These are phyloP conservation scores for Pinctada fucata DNA, from an alignment of 2,888 invertebrate genomes.

Conservation along the genomic window DNA sequence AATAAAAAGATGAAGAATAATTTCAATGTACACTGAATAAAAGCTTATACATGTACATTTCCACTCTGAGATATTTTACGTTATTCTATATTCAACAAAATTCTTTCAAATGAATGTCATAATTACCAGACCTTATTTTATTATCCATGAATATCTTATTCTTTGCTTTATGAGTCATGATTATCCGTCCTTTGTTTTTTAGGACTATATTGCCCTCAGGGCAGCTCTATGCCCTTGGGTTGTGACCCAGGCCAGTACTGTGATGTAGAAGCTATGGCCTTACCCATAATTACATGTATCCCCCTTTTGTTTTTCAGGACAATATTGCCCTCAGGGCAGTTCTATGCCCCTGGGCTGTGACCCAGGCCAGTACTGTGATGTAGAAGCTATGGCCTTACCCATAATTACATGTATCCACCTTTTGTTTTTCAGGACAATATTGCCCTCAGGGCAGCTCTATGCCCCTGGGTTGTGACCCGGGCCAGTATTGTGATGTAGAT, in stretches of 20 bases:
- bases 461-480: slow-evolving; percentile 66
- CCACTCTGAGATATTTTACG: too few species aligned
- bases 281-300: background rate
- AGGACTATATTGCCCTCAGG: slow-evolving; percentile 73
- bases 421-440: slow-evolving; percentile 62
- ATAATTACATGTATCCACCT: background rate
- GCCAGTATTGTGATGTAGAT: slow-evolving; percentile 64
- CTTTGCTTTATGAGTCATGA: too few species aligned
- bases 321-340: slow-evolving; percentile 72
- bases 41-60: too few species aligned
- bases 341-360: slow-evolving; percentile 64
- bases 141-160: too few species aligned
- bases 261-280: too few species aligned
- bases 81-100: too few species aligned
- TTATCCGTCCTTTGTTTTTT: too few species aligned
- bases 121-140: too few species aligned
- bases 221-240: slow-evolving; percentile 63
- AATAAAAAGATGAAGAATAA: too few species aligned
- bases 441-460: slow-evolving; percentile 70
- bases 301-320: too few species aligned
- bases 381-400: background rate
- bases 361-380: slow-evolving; percentile 66
- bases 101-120: too few species aligned
- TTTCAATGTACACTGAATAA: too few species aligned
- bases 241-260: slow-evolving; percentile 69